Evolutionary conservation across 2,888 invertebrate species (phyloP).

Genomic region (Dicyrtomina minuta): DNA sequence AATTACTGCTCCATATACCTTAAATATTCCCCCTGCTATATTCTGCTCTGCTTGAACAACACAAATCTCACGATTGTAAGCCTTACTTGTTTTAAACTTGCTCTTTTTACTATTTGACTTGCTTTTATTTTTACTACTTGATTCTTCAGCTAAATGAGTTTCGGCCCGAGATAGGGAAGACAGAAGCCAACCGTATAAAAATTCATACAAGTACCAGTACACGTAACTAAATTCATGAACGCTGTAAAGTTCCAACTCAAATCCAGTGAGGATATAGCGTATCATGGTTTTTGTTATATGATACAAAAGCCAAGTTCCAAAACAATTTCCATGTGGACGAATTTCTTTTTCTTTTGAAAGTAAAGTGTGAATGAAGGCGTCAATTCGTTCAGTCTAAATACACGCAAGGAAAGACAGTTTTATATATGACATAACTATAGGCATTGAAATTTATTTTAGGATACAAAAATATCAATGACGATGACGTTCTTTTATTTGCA

Average conservation of each 20-base stretch:
- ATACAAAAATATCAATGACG: not conserved
- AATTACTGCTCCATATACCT: slow-evolving; percentile 61
- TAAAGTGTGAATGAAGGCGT: slow-evolving; percentile 74
- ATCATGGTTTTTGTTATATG: slow-evolving; percentile 91
- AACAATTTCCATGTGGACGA: slow-evolving; percentile 76
- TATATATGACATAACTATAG: too few species aligned
- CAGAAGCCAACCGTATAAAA: slow-evolving; percentile 89
- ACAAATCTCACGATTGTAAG: slow-evolving; percentile 80
- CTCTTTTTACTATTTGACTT: slow-evolving; percentile 63
- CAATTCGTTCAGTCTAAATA: slow-evolving; percentile 85
- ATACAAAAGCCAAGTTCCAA: slow-evolving; percentile 93
- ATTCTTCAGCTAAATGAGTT: slow-evolving; percentile 69
- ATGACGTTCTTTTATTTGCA: not conserved
- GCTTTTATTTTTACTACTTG: slow-evolving; percentile 41
- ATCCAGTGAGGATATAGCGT: slow-evolving; percentile 87
- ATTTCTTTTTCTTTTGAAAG: slow-evolving; percentile 67
- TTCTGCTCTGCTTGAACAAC: slow-evolving; percentile 88
- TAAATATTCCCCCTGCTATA: slow-evolving; percentile 92
- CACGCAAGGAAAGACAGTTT: too few species aligned
- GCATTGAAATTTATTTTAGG: not conserved
- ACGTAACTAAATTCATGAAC: slow-evolving; percentile 82
- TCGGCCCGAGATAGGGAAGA: slow-evolving; percentile 89
- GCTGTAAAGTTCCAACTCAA: slow-evolving; percentile 93
- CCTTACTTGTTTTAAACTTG: slow-evolving; percentile 66
- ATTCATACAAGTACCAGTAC: slow-evolving; percentile 84